Conservation (phyloP, 2,113 vertebrate genomes). For the Noctilio leporinus region DNA sequence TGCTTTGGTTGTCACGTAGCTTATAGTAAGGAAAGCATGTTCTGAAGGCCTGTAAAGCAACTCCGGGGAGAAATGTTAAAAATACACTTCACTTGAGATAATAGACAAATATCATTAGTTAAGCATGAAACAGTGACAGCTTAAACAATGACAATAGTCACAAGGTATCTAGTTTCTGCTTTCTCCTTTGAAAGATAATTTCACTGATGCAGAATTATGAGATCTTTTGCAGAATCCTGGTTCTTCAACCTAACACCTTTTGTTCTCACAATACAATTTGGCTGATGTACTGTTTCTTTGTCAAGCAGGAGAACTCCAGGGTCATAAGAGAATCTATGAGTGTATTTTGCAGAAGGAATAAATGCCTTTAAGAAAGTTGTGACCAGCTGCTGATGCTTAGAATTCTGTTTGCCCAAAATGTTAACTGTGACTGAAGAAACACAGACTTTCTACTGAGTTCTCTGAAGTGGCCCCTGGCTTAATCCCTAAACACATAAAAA, state of each 20-base stretch:
- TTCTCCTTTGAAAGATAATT: background rate
- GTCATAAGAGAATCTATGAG: background rate
- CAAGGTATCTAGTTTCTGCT: background rate
- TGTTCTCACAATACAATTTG: background rate
- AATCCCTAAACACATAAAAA: background rate
- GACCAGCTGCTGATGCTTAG: background rate
- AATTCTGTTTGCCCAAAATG: background rate
- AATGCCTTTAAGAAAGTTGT: background rate
- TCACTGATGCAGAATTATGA: background rate
- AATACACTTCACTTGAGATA: background rate
- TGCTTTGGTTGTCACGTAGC: background rate
- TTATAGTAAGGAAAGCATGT: background rate
- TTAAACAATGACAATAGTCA: background rate
- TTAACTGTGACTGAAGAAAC: background rate
- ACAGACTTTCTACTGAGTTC: background rate
- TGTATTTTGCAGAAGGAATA: background rate
- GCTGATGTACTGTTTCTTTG: background rate
- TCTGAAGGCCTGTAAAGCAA: background rate
- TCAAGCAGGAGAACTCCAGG: background rate
- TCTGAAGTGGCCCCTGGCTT: background rate
- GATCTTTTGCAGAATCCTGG: background rate
- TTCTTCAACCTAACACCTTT: background rate
- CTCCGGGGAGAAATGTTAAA: background rate
- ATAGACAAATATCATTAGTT: background rate
- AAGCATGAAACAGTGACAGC: background rate